These are phyloP conservation scores for Cyclura pinguis DNA, from an alignment of 2,797 vertebrate genomes.

Conservation along the genomic window DNA sequence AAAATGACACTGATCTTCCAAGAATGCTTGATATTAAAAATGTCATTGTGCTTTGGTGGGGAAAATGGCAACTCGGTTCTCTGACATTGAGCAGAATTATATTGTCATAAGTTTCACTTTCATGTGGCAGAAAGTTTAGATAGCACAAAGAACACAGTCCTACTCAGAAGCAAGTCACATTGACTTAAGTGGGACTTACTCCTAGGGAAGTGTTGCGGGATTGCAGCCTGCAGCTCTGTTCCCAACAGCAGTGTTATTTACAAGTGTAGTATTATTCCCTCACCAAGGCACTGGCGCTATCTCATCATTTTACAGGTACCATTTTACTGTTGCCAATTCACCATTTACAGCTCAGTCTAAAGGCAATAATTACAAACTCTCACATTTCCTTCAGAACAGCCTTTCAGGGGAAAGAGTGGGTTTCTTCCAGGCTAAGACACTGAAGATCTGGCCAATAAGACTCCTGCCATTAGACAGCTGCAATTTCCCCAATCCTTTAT, in stretches of 20 bases:
- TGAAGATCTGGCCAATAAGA: background rate
- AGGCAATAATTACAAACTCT: background rate
- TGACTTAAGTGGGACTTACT: background rate
- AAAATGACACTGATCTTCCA: conserved; percentile 16
- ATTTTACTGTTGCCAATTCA: background rate
- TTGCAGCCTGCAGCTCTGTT: background rate
- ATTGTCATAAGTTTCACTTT: background rate
- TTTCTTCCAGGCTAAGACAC: background rate
- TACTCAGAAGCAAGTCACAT: background rate
- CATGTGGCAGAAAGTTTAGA: background rate
- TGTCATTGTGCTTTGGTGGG: background rate
- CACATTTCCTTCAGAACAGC: background rate
- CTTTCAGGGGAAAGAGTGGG: background rate
- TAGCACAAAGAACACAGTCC: background rate
- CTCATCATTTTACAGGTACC: background rate
- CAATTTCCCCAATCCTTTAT: background rate
- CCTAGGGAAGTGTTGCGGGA: background rate
- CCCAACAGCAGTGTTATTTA: background rate
- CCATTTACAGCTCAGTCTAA: background rate
- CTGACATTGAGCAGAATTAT: conserved; percentile 3
- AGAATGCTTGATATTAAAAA: conserved; percentile 9
- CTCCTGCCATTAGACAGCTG: background rate
- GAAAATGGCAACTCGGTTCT: conserved; percentile 8
- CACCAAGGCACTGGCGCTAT: background rate
- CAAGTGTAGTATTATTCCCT: background rate